Conservation (phyloP, 1,140 invertebrate species). For the Microplitis demolitor region DNA sequence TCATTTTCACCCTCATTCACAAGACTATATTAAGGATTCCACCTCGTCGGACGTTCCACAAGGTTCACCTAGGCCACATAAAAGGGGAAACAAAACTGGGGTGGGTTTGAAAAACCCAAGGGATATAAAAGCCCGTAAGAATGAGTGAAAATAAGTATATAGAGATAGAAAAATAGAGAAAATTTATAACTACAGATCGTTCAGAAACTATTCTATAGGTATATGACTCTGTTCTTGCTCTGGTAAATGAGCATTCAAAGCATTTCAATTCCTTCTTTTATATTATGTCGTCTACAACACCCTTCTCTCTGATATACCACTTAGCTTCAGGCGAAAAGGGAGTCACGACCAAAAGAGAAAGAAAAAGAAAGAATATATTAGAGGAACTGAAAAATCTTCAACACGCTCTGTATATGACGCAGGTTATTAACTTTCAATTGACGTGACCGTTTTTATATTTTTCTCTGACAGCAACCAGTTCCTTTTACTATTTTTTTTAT, state of each 20-base stretch:
- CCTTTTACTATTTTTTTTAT: not conserved
- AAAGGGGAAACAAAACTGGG: not conserved
- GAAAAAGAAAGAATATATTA: not conserved
- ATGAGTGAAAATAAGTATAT: constrained; percentile 6
- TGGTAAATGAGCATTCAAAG: constrained; percentile 56
- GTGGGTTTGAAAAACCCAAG: constrained; percentile 1
- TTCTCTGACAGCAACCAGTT: not conserved
- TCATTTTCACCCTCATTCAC: constrained; percentile 38
- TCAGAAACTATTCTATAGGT: not conserved
- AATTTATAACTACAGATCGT: not conserved
- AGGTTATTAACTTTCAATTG: constrained; percentile 59
- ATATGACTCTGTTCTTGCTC: not conserved
- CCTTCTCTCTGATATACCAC: not conserved
- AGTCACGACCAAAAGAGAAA: too few relatives aligned
- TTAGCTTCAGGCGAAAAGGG: not conserved
- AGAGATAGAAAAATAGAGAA: constrained; percentile 14
- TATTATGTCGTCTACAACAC: not conserved
- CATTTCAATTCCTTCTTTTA: constrained; percentile 48
- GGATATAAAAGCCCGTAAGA: not conserved
- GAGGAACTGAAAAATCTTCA: constrained; percentile 9
- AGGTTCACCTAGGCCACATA: not conserved
- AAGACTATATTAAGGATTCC: constrained; percentile 56
- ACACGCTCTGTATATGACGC: constrained; percentile 47
- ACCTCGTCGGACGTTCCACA: constrained; percentile 16
- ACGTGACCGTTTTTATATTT: constrained; percentile 25